Evolutionary conservation across 2,888 invertebrate genomes (phyloP).

Genomic region (Dicyrtomina minuta): DNA sequence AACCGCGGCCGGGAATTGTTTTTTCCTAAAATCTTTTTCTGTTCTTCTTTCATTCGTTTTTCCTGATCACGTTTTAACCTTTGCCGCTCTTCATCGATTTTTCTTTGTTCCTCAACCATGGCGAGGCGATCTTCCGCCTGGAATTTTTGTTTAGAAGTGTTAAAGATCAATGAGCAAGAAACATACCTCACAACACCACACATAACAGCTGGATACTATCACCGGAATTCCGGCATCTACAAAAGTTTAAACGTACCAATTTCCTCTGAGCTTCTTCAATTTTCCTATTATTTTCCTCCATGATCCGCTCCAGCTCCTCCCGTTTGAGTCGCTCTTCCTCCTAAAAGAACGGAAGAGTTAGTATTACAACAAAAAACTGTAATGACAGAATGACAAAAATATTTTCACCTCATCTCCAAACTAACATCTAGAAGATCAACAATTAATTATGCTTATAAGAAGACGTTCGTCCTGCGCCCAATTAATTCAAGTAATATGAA

Average conservation of each 20-base stretch:
- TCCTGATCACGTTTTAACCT: slow-evolving; percentile 90
- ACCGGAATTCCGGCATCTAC: too few relatives aligned
- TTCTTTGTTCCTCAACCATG: slow-evolving; percentile 94
- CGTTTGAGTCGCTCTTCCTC: slow-evolving; percentile 96
- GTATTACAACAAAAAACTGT: slow-evolving; percentile 38
- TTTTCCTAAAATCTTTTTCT: slow-evolving; percentile 95
- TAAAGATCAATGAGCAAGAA: too few relatives aligned
- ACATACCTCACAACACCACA: too few relatives aligned
- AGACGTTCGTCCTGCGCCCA: slow-evolving; percentile 17
- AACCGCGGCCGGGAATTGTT: slow-evolving; percentile 94
- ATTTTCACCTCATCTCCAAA: slow-evolving; percentile 29
- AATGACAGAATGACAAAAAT: slow-evolving; percentile 27
- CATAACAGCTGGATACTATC: too few relatives aligned
- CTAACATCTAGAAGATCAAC: slow-evolving; percentile 38
- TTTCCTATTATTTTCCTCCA: slow-evolving; percentile 96
- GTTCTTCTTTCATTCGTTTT: slow-evolving; percentile 87
- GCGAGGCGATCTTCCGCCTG: slow-evolving; percentile 95
- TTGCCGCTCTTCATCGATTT: slow-evolving; percentile 93
- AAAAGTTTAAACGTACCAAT: slow-evolving; percentile 73
- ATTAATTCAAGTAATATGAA: slow-evolving; percentile 25
- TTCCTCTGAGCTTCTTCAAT: slow-evolving; percentile 96
- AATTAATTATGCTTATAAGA: slow-evolving; percentile 24
- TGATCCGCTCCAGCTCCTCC: slow-evolving; percentile 91
- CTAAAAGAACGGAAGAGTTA: slow-evolving; percentile 63
- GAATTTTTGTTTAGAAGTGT: too few relatives aligned